Conservation (phyloP, 2,797 vertebrate genomes). For the Pitangus sulphuratus region DNA sequence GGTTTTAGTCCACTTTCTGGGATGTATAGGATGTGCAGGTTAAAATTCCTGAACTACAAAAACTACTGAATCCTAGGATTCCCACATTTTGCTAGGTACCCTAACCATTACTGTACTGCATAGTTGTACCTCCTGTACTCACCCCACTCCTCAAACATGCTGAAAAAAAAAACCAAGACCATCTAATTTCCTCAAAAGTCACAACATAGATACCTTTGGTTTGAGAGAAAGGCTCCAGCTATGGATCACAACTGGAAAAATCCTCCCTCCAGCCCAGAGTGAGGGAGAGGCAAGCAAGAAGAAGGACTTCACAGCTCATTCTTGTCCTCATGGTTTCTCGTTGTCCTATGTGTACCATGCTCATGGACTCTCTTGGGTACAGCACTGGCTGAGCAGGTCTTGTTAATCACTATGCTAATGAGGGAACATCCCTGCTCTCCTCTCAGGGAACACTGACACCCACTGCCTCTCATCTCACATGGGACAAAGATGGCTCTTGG, state of each 20-base stretch:
- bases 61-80: not conserved
- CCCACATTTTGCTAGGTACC: not conserved
- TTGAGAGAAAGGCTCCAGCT: not conserved
- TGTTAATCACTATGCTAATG: not conserved
- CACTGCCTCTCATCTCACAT: not conserved
- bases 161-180: not conserved
- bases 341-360: fast-evolving
- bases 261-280: not conserved
- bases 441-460: fast-evolving
- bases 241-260: not conserved
- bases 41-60: not conserved
- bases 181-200: not conserved
- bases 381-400: fast-evolving
- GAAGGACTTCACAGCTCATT: not conserved
- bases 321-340: not conserved
- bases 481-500: not conserved
- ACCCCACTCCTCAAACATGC: not conserved
- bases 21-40: not conserved
- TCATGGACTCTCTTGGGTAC: not conserved
- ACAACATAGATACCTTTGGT: fast-evolving
- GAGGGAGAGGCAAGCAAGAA: not conserved
- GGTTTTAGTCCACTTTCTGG: not conserved
- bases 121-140: not conserved
- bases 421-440: not conserved
- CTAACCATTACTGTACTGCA: not conserved